phyloP scores from a whole-genome alignment of 2,113 vertebrate genomes.

The Tupaia tana region DNA sequence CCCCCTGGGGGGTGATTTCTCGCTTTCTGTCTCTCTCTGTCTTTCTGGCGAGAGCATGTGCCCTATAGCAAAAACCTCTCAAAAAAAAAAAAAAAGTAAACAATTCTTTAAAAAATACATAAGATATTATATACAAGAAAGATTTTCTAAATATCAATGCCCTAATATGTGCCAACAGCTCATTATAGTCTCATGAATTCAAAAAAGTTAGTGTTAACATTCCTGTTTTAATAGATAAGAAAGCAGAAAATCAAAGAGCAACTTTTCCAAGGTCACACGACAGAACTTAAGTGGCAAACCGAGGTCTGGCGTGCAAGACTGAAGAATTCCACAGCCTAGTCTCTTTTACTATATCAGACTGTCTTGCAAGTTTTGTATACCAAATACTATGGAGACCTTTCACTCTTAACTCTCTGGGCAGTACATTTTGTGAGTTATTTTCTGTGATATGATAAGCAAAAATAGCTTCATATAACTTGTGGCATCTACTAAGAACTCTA shows the following conservation, averaged over 20 bases:
- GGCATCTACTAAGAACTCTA: not conserved
- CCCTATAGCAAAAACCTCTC: no score
- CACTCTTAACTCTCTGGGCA: not conserved
- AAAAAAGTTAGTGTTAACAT: slow-evolving; percentile 15
- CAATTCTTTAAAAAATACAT: slow-evolving; percentile 41
- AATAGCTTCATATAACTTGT: slow-evolving; percentile 33
- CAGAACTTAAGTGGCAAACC: not conserved
- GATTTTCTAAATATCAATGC: slow-evolving; percentile 37
- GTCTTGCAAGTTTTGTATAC: not conserved
- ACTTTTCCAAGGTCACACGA: slow-evolving; percentile 1
- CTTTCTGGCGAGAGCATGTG: no score
- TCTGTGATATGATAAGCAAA: slow-evolving; percentile 12
- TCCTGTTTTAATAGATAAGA: slow-evolving; percentile 52
- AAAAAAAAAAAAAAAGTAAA: no score
- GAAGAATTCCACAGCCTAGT: slow-evolving; percentile 44
- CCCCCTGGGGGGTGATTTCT: no score
- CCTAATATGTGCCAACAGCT: not conserved
- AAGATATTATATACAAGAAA: slow-evolving; percentile 19
- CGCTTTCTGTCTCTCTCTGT: no score
- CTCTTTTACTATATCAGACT: not conserved
- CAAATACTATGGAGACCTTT: not conserved
- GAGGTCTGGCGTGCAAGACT: not conserved
- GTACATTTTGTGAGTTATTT: slow-evolving; percentile 14
- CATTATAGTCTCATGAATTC: not conserved
- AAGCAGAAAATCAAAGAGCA: slow-evolving; percentile 23